Evolutionary conservation across 2,888 invertebrate species (phyloP).

Genomic region (Lithophane semibrunnea): DNA sequence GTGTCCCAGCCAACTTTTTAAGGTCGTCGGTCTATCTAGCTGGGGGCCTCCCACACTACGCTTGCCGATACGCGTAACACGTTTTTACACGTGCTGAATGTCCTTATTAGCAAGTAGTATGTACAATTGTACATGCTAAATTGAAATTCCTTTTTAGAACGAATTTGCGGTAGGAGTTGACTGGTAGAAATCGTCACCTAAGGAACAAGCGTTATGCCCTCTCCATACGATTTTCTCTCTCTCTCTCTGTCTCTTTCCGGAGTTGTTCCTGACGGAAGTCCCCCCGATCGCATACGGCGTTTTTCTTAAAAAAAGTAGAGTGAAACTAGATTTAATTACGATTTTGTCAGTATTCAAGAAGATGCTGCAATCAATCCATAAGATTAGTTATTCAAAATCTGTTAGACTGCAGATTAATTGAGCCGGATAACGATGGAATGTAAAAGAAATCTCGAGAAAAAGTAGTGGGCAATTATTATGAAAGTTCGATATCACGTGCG

Average conservation of each 20-base stretch:
- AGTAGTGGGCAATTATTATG: slow-evolving; percentile 50
- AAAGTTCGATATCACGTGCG: slow-evolving; percentile 48
- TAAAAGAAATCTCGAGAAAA: slow-evolving; percentile 45
- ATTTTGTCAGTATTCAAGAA: not conserved
- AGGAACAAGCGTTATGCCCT: too few species aligned
- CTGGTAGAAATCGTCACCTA: too few species aligned
- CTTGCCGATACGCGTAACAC: too few species aligned
- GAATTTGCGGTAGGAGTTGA: too few species aligned
- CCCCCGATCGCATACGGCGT: too few species aligned
- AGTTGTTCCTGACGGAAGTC: too few species aligned
- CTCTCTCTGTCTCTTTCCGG: too few species aligned
- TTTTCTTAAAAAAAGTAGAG: not conserved
- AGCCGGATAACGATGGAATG: slow-evolving; percentile 42
- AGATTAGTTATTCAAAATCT: slow-evolving; percentile 6
- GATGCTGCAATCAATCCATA: not conserved
- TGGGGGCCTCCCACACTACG: too few species aligned
- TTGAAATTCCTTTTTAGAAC: not conserved
- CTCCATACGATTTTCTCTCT: too few species aligned
- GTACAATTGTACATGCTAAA: not conserved
- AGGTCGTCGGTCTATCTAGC: too few species aligned
- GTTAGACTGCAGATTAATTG: slow-evolving; percentile 32
- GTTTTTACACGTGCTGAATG: not conserved
- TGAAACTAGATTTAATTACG: not conserved
- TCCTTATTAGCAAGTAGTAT: not conserved
- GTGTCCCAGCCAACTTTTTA: too few species aligned